Conservation (phyloP, 2,113 vertebrate species). For the Muntiacus reevesi region DNA sequence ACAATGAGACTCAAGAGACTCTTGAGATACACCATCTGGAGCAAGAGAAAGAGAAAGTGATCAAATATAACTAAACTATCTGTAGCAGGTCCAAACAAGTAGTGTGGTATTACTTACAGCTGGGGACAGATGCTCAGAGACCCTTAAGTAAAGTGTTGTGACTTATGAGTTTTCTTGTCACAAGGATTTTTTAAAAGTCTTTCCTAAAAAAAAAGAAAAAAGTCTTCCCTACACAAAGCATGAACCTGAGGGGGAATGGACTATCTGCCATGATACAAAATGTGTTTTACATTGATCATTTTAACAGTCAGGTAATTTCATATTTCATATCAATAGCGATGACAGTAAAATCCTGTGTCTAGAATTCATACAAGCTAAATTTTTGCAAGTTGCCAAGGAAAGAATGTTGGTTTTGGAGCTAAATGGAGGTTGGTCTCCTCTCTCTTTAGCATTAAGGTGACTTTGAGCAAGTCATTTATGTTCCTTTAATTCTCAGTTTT, state of each 20-base stretch:
- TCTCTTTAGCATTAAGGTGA: neutral
- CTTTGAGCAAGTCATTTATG: neutral
- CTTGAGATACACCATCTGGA: neutral
- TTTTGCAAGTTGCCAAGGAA: neutral
- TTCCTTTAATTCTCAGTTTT: neutral
- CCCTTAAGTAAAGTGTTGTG: neutral
- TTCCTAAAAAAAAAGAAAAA: neutral
- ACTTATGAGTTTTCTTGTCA: neutral
- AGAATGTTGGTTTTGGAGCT: neutral
- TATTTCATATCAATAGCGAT: neutral
- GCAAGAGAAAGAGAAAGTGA: neutral
- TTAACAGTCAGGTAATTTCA: neutral
- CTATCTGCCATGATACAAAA: neutral
- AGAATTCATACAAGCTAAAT: neutral
- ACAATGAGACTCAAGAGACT: neutral
- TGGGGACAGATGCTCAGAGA: neutral
- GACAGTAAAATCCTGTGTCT: neutral
- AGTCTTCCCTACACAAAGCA: neutral
- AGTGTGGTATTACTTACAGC: neutral
- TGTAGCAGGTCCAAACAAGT: neutral
- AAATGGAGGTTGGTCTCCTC: neutral
- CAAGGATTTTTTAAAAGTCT: neutral
- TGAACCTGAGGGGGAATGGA: neutral
- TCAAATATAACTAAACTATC: neutral
- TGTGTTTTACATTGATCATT: neutral